Evolutionary conservation across 1,140 invertebrate species (phyloP).

Genomic region (Bombus fervidus): DNA sequence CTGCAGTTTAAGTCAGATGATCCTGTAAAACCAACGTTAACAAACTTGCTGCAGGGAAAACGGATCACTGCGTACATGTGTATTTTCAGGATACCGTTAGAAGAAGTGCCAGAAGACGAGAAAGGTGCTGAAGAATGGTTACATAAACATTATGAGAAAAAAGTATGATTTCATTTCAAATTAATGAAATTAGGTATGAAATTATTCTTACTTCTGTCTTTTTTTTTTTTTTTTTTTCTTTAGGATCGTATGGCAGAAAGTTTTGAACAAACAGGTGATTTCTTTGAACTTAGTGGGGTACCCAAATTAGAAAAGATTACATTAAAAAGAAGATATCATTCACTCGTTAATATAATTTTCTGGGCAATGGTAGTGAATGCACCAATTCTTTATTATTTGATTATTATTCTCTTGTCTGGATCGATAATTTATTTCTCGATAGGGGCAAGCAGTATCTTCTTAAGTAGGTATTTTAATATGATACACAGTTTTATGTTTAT

Average conservation of each 20-base stretch:
- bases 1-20: conserved; percentile 89
- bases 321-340: conserved; percentile 85
- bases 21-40: conserved; percentile 89
- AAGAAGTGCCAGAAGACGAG: conserved; percentile 91
- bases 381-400: conserved; percentile 88
- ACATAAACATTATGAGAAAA: conserved; percentile 90
- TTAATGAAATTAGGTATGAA: background rate
- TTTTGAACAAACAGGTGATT: conserved; percentile 91
- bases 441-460: conserved; percentile 85
- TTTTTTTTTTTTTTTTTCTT: conserved; percentile 67
- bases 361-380: conserved; percentile 89
- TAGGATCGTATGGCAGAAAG: conserved; percentile 92
- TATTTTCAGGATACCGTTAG: conserved; percentile 91
- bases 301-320: conserved; percentile 84
- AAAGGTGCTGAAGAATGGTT: conserved; percentile 91
- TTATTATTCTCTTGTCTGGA: conserved; percentile 87
- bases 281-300: conserved; percentile 89
- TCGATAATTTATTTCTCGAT: conserved; percentile 88
- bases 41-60: conserved; percentile 91
- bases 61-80: conserved; percentile 89
- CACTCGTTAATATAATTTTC: conserved; percentile 87
- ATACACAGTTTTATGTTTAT: background rate
- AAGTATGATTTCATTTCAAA: conserved; percentile 83
- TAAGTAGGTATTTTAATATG: conserved; percentile 84
- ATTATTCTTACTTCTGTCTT: conserved; percentile 8